phyloP scores from a whole-genome alignment of 1,140 invertebrate species.

The Mycetomoellerius zeteki region DNA sequence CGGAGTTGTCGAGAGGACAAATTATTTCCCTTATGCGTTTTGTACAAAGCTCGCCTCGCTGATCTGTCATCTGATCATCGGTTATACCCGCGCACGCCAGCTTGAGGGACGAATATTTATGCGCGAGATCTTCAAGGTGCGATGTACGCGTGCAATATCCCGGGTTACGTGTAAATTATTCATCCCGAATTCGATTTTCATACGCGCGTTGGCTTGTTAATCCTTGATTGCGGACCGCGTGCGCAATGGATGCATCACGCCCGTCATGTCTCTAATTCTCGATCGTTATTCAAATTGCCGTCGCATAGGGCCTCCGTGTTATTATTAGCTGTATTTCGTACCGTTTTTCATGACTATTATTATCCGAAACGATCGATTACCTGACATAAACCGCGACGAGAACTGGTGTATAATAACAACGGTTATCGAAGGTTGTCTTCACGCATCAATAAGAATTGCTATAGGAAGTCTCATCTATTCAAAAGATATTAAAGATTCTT shows the following conservation, averaged over 20 bases:
- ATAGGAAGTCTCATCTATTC: neutral
- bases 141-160: slow-evolving; percentile 56
- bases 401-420: slow-evolving; percentile 6
- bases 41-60: slow-evolving; percentile 62
- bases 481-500: neutral
- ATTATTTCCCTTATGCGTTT: slow-evolving; percentile 70
- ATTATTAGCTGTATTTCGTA: slow-evolving; percentile 54
- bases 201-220: slow-evolving; percentile 64
- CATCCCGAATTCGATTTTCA: slow-evolving; percentile 70
- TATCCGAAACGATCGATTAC: slow-evolving; percentile 39
- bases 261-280: slow-evolving; percentile 59
- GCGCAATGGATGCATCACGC: slow-evolving; percentile 37
- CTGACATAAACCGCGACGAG: neutral
- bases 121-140: slow-evolving; percentile 23
- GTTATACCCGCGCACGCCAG: slow-evolving; percentile 45
- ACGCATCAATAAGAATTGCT: slow-evolving; percentile 8
- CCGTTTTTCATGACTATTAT: slow-evolving; percentile 50
- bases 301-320: slow-evolving; percentile 35
- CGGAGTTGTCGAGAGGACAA: slow-evolving; percentile 71
- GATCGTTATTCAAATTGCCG: slow-evolving; percentile 61
- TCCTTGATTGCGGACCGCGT: slow-evolving; percentile 49
- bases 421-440: neutral
- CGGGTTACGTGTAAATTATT: slow-evolving; percentile 65
- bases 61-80: slow-evolving; percentile 76
- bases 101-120: slow-evolving; percentile 56